Percentiles rank a stretch among this genome's conserved stretches.
These are phyloP conservation scores for Dromas ardeola DNA, from an alignment of 2,113 vertebrate genomes.

Conservation along the genomic window DNA sequence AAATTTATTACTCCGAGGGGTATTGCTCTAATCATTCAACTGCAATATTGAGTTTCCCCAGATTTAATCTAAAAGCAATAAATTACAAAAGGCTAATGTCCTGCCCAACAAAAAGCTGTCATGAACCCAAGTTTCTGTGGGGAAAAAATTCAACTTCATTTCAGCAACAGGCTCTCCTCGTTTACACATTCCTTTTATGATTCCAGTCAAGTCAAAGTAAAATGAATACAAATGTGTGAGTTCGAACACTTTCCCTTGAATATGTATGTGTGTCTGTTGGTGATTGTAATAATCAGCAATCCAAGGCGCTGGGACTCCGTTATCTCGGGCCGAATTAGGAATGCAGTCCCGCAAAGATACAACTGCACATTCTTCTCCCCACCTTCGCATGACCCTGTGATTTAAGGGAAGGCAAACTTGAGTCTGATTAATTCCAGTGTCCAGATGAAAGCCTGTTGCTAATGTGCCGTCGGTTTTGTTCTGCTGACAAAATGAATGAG, in stretches of 20 bases:
- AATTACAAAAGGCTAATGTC: constrained; percentile 91
- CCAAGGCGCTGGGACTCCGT: not conserved
- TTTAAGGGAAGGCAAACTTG: constrained; percentile 41
- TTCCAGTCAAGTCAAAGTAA: constrained; percentile 60
- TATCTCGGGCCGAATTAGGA: not conserved
- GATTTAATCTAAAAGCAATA: constrained; percentile 98
- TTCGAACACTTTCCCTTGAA: constrained; percentile 56
- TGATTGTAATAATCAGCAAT: constrained; percentile 53
- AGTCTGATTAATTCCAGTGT: constrained; percentile 58
- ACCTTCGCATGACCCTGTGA: not conserved
- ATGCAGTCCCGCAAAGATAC: not conserved
- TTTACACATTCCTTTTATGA: constrained; percentile 74
- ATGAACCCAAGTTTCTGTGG: constrained; percentile 79
- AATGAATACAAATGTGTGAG: constrained; percentile 65
- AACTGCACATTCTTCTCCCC: not conserved
- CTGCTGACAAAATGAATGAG: not conserved
- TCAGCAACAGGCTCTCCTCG: constrained; percentile 79
- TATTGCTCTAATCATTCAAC: constrained; percentile 97
- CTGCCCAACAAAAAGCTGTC: constrained; percentile 81
- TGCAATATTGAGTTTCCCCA: constrained; percentile 96
- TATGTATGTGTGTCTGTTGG: constrained; percentile 52
- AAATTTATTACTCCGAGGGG: constrained; percentile 94
- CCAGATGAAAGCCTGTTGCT: constrained; percentile 3
- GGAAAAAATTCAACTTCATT: constrained; percentile 72
- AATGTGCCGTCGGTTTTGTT: not conserved